phyloP scores from a whole-genome alignment of 2,113 vertebrate species.

The Hemibagrus wyckioides region DNA sequence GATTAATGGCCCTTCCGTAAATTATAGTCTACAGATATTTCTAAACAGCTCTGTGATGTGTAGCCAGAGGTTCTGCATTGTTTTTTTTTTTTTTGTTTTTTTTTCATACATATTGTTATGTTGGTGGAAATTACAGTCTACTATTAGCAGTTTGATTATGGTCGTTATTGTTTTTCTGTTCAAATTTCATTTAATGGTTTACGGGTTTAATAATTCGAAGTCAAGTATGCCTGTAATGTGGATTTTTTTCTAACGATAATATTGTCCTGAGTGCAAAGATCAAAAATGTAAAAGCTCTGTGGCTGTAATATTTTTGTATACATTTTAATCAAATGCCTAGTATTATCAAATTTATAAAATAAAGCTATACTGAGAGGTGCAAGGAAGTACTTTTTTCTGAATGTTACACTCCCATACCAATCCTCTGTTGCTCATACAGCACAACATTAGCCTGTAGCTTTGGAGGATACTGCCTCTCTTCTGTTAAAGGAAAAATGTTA shows the following conservation, averaged over 20 bases:
- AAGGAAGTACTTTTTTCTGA: background rate
- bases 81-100: background rate
- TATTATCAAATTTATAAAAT: background rate
- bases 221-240: background rate
- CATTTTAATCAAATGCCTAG: background rate
- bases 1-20: background rate
- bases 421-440: constrained; percentile 12
- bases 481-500: constrained; percentile 1
- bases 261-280: background rate
- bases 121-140: background rate
- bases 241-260: background rate
- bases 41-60: background rate
- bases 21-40: background rate
- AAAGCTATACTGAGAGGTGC: background rate
- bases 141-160: background rate
- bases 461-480: background rate
- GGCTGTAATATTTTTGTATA: background rate
- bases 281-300: background rate
- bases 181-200: background rate
- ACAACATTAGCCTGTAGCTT: background rate
- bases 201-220: background rate
- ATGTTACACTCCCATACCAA: background rate
- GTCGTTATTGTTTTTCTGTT: background rate
- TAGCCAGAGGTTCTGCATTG: background rate
- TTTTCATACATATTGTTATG: background rate